A percentile compares a stretch with the other conserved stretches of the same genome.
Conservation (phyloP, 2,113 vertebrate genomes). For the Amia ocellicauda region DNA sequence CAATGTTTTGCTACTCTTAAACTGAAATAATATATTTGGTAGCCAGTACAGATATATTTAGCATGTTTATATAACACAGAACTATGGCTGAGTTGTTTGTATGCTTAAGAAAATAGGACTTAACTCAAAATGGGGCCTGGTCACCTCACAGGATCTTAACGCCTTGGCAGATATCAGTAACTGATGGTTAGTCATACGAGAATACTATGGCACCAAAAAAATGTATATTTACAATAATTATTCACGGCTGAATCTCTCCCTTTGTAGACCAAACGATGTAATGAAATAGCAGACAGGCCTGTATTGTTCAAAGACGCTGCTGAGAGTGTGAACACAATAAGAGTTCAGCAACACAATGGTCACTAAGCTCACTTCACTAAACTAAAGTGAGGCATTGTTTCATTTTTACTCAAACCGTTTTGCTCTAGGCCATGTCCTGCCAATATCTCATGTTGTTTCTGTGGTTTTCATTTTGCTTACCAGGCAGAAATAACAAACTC, state of each 20-base stretch:
- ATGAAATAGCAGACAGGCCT: neutral
- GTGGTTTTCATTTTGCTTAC: constrained; percentile 13
- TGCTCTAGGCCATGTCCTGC: neutral
- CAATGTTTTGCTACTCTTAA: no score
- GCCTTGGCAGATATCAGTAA: neutral
- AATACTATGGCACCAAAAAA: neutral
- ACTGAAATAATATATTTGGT: no score
- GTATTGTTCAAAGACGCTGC: no score
- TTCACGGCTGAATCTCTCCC: neutral
- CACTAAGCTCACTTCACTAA: constrained; percentile 3
- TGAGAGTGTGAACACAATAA: no score
- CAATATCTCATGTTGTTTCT: neutral
- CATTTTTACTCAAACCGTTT: neutral
- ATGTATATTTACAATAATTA: neutral
- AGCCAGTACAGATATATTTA: no score
- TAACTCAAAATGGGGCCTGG: constrained; percentile 1
- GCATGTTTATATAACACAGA: no score
- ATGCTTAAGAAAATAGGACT: no score
- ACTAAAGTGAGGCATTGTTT: neutral
- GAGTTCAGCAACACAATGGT: constrained; percentile 1
- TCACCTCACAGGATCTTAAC: neutral
- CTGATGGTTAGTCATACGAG: neutral
- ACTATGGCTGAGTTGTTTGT: no score
- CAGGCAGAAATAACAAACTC: constrained; percentile 16
- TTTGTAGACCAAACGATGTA: constrained; percentile 5